phyloP scores from a whole-genome alignment of 2,797 vertebrate species.

The Sebastes baramenuke region DNA sequence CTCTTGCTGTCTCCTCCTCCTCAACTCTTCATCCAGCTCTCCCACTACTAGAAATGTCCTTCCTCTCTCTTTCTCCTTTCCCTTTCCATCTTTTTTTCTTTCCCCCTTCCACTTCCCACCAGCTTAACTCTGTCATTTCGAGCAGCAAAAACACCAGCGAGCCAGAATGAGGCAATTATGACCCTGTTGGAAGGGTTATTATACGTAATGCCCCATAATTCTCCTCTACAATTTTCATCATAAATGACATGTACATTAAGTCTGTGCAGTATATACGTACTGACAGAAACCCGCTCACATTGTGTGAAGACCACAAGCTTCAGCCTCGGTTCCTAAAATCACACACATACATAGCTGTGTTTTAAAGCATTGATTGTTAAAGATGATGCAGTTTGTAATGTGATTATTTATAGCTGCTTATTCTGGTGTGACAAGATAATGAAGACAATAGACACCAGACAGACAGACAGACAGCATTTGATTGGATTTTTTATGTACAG shows the following conservation, averaged over 20 bases:
- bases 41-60: not conserved
- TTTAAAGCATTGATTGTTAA: conserved; percentile 44
- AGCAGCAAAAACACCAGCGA: conserved; percentile 47
- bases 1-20: not conserved
- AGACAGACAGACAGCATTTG: conserved; percentile 14
- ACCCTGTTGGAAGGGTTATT: conserved; percentile 68
- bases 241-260: conserved; percentile 55
- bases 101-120: not conserved
- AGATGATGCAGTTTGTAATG: conserved; percentile 57
- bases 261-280: conserved; percentile 5
- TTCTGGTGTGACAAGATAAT: conserved; percentile 68
- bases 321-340: conserved; percentile 3
- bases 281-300: conserved; percentile 2
- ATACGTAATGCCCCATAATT: conserved; percentile 72
- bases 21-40: not conserved
- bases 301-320: not conserved
- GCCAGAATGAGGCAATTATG: conserved; percentile 61
- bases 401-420: conserved; percentile 63
- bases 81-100: not conserved
- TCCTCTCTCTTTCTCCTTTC: not conserved
- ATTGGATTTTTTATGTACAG: conserved; percentile 16
- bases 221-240: conserved; percentile 47
- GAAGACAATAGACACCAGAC: conserved; percentile 55
- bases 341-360: not conserved
- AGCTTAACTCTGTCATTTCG: conserved; percentile 42